Percentiles rank a stretch among this genome's conserved stretches.
phyloP scores from a whole-genome alignment of 2,888 invertebrate genomes.

The Pycnomerus fuliginosus region DNA sequence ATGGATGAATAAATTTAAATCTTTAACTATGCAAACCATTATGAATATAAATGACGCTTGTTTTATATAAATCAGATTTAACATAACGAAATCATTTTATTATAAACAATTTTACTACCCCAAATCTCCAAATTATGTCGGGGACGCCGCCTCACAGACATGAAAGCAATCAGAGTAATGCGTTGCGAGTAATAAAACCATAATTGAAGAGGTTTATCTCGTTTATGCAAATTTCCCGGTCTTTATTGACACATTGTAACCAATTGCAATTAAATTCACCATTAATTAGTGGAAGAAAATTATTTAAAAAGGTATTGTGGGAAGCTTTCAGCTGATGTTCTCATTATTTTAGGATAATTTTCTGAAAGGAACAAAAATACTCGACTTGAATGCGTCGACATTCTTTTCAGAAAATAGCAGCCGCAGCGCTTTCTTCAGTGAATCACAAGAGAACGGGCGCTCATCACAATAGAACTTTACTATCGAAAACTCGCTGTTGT shows the following conservation, averaged over 20 bases:
- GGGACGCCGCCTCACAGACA: conserved; percentile 6
- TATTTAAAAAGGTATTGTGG: no score
- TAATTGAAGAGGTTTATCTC: conserved; percentile 41
- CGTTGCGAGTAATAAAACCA: conserved; percentile 33
- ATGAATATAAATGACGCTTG: conserved; percentile 27
- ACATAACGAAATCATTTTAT: conserved; percentile 10
- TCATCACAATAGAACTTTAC: conserved; percentile 46
- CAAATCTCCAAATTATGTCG: conserved; percentile 9
- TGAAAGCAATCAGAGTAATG: conserved; percentile 39
- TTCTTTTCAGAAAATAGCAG: conserved; percentile 52
- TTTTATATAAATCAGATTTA: conserved; percentile 28
- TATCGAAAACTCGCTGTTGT: conserved; percentile 49
- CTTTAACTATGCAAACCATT: conserved; percentile 24
- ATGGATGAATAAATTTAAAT: conserved; percentile 34
- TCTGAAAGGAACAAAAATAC: conserved; percentile 40
- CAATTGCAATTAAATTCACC: no score
- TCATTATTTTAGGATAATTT: conserved; percentile 37
- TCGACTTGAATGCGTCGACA: conserved; percentile 43
- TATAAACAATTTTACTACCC: conserved; percentile 14
- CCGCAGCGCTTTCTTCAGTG: conserved; percentile 48
- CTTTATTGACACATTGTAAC: conserved; percentile 13
- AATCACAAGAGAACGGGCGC: conserved; percentile 48
- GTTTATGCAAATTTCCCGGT: conserved; percentile 39
- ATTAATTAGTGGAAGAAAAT: no score
- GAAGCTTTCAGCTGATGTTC: no score